Conservation (phyloP, 2,888 invertebrate species). For the Myathropa florea region DNA sequence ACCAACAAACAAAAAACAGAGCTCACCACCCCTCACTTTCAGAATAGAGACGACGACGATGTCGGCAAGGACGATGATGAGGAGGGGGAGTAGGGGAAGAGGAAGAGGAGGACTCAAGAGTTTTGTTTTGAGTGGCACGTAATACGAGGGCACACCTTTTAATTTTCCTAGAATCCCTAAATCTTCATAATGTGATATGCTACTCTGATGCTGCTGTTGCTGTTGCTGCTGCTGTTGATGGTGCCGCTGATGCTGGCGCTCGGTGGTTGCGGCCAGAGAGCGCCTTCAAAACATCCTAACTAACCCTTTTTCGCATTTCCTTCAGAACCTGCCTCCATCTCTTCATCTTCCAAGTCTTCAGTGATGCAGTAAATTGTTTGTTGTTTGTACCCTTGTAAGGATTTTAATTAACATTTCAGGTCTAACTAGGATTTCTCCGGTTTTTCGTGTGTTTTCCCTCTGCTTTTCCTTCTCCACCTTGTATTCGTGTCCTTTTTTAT, state of each 20-base stretch:
- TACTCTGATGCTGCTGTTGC: background rate
- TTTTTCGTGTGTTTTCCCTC: conserved; percentile 18
- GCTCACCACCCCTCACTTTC: background rate
- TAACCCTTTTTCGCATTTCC: conserved; percentile 30
- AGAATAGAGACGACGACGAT: background rate
- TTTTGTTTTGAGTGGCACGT: conserved; percentile 57
- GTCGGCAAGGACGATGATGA: background rate
- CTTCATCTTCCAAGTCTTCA: conserved; percentile 38
- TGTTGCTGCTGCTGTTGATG: background rate
- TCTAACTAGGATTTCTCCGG: conserved; percentile 48
- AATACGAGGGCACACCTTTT: conserved; percentile 55
- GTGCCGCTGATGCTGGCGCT: background rate
- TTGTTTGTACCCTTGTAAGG: conserved; percentile 59
- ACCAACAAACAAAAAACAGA: background rate
- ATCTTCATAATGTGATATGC: conserved; percentile 60
- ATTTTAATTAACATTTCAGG: conserved; percentile 68
- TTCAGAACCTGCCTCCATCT: background rate
- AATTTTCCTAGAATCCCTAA: conserved; percentile 59
- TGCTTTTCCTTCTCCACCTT: background rate
- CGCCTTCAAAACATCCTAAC: conserved; percentile 3
- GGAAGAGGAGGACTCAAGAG: conserved; percentile 28
- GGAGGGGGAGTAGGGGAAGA: background rate
- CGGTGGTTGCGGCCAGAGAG: conserved; percentile 15
- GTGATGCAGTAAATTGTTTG: conserved; percentile 68
- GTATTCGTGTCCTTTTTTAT: background rate